These are phyloP conservation scores for Clunio marinus DNA, from an alignment of 2,888 invertebrate genomes.

Conservation along the genomic window DNA sequence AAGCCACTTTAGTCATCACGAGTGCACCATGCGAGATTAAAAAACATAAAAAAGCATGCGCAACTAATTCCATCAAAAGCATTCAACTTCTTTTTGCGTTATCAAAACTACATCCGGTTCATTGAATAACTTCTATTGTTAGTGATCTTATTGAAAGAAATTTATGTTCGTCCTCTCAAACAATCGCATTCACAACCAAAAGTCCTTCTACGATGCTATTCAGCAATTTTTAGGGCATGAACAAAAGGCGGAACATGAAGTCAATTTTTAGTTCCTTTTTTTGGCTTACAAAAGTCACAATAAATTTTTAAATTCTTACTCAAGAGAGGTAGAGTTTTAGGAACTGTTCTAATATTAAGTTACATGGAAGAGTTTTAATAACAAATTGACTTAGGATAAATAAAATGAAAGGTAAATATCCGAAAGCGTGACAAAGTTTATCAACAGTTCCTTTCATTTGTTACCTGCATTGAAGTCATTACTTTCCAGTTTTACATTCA, in stretches of 20 bases:
- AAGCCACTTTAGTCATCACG: background rate
- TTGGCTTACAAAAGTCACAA: background rate
- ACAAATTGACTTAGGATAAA: background rate
- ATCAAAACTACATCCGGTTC: constrained; percentile 39
- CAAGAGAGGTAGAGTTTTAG: constrained; percentile 10
- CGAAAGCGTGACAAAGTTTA: no score
- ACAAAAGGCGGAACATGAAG: constrained; percentile 37
- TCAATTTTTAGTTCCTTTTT: constrained; percentile 38
- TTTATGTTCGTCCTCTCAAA: constrained; percentile 29
- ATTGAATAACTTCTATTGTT: constrained; percentile 37
- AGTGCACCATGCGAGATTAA: background rate
- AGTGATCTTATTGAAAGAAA: constrained; percentile 19
- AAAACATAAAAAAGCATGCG: background rate
- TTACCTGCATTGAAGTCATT: no score
- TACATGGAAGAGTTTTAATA: no score
- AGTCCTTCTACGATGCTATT: constrained; percentile 32
- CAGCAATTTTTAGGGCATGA: background rate
- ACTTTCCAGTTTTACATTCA: no score
- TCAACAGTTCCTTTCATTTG: no score
- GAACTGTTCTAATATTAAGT: no score
- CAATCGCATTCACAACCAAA: constrained; percentile 9
- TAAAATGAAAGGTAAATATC: background rate
- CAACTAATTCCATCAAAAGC: constrained; percentile 2
- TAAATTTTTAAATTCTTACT: background rate
- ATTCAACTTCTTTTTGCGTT: constrained; percentile 16